Conservation (phyloP, 2,113 vertebrate genomes). For the Chinchilla lanigera region DNA sequence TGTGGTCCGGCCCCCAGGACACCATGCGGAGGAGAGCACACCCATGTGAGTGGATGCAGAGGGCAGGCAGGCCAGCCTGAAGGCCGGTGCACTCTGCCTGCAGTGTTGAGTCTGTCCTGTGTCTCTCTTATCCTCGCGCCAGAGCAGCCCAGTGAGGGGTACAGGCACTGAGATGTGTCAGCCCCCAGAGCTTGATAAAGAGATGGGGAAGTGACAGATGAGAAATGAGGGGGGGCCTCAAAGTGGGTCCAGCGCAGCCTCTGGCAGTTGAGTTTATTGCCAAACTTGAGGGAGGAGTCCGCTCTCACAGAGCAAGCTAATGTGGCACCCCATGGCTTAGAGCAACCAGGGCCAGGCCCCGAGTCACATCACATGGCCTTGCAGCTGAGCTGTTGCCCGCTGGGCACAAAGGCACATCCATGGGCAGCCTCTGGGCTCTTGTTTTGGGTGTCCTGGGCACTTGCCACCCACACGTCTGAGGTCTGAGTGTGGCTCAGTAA, state of each 20-base stretch:
- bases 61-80: not conserved
- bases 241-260: rapidly evolving
- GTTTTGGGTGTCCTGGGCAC: not conserved
- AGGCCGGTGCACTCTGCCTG: not conserved
- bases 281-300: rapidly evolving
- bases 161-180: rapidly evolving
- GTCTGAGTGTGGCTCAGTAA: rapidly evolving
- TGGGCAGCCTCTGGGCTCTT: not conserved
- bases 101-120: too few species aligned
- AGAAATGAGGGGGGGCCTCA: rapidly evolving
- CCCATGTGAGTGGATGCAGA: constrained; percentile 92
- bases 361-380: rapidly evolving
- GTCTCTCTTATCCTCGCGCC: not conserved
- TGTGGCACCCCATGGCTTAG: rapidly evolving
- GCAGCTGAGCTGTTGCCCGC: rapidly evolving
- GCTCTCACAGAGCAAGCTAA: rapidly evolving
- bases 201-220: too few species aligned
- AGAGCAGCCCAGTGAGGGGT: not conserved
- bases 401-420: rapidly evolving
- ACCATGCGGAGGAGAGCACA: constrained; percentile 97
- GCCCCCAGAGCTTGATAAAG: not conserved
- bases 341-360: rapidly evolving
- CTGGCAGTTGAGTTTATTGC: rapidly evolving
- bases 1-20: constrained; percentile 97
- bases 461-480: rapidly evolving